Percentiles rank a stretch among this genome's conserved stretches.
These are phyloP conservation scores for Orthosia gothica DNA, from an alignment of 2,888 invertebrate genomes.

Conservation along the genomic window DNA sequence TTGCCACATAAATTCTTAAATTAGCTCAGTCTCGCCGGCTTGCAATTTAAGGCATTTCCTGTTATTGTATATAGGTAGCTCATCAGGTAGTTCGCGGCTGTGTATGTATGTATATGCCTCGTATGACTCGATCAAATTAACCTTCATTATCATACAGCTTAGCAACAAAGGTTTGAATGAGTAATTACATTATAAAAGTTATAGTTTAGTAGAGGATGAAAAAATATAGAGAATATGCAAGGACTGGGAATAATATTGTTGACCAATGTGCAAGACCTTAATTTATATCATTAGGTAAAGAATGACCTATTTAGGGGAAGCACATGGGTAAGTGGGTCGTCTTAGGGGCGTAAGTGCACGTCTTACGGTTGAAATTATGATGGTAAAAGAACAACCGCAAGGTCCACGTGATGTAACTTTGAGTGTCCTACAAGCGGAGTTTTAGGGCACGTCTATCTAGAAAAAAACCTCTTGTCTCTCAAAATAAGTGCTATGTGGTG, in stretches of 20 bases:
- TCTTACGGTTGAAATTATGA: no score
- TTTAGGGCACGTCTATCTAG: no score
- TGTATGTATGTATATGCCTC: background rate
- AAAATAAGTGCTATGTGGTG: no score
- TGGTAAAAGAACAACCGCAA: no score
- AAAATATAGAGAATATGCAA: background rate
- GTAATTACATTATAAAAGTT: background rate
- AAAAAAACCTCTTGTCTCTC: no score
- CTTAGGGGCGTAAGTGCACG: no score
- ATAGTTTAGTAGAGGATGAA: background rate
- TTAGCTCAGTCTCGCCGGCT: conserved; percentile 50
- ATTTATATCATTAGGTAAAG: no score
- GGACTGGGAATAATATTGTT: background rate
- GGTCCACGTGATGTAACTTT: no score
- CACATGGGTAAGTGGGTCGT: no score
- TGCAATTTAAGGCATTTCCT: conserved; percentile 64
- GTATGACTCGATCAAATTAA: conserved; percentile 10
- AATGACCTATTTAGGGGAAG: no score
- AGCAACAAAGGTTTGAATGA: conserved; percentile 20
- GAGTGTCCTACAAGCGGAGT: no score
- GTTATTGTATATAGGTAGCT: conserved; percentile 46
- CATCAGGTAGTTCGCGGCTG: conserved; percentile 24
- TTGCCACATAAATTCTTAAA: conserved; percentile 38
- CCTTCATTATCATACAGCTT: conserved; percentile 16
- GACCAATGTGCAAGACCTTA: no score